Percentiles rank a stretch among this genome's conserved stretches.
phyloP scores from a whole-genome alignment of 2,888 invertebrate genomes.

The Bibio marci region DNA sequence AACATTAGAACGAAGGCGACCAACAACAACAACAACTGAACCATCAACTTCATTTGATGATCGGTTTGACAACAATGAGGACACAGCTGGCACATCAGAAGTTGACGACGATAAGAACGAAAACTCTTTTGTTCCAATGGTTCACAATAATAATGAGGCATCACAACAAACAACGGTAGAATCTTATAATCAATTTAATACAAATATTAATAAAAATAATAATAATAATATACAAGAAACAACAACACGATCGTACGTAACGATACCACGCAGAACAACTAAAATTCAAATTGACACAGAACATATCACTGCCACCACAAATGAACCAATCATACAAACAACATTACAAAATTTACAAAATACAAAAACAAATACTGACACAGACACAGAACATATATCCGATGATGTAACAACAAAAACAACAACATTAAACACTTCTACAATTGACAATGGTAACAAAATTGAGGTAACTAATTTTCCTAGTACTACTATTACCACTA shows the following conservation, averaged over 20 bases:
- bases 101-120: neutral
- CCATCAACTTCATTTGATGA: neutral
- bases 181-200: conserved; percentile 1
- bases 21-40: conserved; percentile 13
- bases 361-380: neutral
- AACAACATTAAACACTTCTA: neutral
- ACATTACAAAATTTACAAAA: neutral
- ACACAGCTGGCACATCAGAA: conserved; percentile 12
- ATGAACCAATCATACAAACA: neutral
- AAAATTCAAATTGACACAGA: conserved; percentile 4
- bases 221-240: conserved; percentile 4
- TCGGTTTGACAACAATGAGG: conserved; percentile 7
- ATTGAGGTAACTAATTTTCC: neutral
- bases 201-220: no score
- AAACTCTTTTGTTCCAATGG: no score
- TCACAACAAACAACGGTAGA: conserved; percentile 1
- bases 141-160: conserved; percentile 3
- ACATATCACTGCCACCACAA: conserved; percentile 1
- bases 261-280: conserved; percentile 1
- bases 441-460: conserved; percentile 5
- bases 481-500: conserved; percentile 9
- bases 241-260: conserved; percentile 4
- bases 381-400: conserved; percentile 2
- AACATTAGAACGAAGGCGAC: conserved; percentile 22
- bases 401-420: conserved; percentile 4